Evolutionary conservation across 1,140 invertebrate species (phyloP).

Genomic region (Coenobita brevimanus): DNA sequence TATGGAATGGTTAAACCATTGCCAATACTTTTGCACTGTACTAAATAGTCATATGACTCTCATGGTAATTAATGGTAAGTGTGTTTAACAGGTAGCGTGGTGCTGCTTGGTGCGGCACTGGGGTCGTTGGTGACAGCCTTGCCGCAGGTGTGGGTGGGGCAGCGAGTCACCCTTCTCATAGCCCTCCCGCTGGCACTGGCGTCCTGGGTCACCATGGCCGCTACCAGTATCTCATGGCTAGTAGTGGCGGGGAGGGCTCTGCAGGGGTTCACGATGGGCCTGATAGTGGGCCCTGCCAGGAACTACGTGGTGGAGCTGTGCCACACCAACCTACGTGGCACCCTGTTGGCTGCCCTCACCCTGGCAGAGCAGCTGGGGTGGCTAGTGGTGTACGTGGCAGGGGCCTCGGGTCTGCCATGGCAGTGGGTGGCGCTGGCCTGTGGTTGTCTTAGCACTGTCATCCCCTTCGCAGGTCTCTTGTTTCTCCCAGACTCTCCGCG

Average conservation of each 20-base stretch:
- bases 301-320: conserved; percentile 41
- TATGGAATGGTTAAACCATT: no score
- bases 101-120: conserved; percentile 30
- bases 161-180: conserved; percentile 29
- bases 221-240: conserved; percentile 11
- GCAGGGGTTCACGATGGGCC: conserved; percentile 33
- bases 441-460: conserved; percentile 16
- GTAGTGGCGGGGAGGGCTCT: conserved; percentile 10
- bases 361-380: conserved; percentile 12
- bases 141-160: conserved; percentile 43
- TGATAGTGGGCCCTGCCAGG: conserved; percentile 27
- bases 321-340: conserved; percentile 24
- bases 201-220: conserved; percentile 29
- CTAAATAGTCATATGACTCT: no score
- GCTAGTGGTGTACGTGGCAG: conserved; percentile 27
- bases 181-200: conserved; percentile 30
- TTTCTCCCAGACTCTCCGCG: conserved; percentile 39
- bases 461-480: conserved; percentile 33
- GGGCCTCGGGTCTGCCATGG: conserved; percentile 8
- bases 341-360: neutral
- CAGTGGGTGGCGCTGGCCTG: conserved; percentile 21
- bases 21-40: no score
- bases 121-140: neutral
- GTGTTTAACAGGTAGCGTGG: conserved; percentile 15
- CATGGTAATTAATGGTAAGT: neutral